Base-by-base conservation (phyloP, 1,140 invertebrate species). In the Cherax quadricarinatus region DNA sequence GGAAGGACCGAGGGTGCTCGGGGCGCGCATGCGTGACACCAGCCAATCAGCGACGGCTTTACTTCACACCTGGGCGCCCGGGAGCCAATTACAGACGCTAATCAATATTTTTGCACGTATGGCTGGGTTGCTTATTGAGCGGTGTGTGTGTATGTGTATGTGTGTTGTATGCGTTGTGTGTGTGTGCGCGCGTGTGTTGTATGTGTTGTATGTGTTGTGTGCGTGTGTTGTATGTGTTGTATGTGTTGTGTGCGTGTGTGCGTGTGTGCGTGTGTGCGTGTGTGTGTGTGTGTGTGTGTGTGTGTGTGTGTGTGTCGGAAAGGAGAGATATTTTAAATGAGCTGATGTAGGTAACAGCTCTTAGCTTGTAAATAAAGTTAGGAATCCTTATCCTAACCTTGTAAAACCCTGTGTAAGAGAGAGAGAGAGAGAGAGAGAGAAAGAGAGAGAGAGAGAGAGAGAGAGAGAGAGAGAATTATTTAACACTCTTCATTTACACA, bases 81-180 rank as follows among this genome's bases (percentile, higher is more conserved):
- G 62, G 80, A 89, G 80, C 88, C 88, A 89, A 89, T 89, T 89
- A 83, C 88, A 89, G 88, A 83, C 80, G 88, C 88, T 84, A 89
- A 89, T 89, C 88, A 89, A 89, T 89, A 89, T 89, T 89, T 89
- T 89, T 89, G 88, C 88, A 89, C 88, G 88, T 83, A 89, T 89
- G 88, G 88, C 88, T 75, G 88, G 73, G 66, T 83, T 60, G 62
- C 88, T 89, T 89, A 89, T 89, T 89, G 88, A 89, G 66, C 88
- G 86, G 86, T 48, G 86, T 51, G 80, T 57, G 53, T 9, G 30
- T 41, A 2, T 41, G 30, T 41, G 30, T 41, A 2, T 41, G 30
- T 41, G 30, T 41, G 30, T 41, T 41, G 30, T 41, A 2, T 41
- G 30, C 2, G 30, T 41, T 41, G 30, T 41, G 30, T 0, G 30